phyloP scores from a whole-genome alignment of 1,140 invertebrate genomes.

The Trichogramma pretiosum region DNA sequence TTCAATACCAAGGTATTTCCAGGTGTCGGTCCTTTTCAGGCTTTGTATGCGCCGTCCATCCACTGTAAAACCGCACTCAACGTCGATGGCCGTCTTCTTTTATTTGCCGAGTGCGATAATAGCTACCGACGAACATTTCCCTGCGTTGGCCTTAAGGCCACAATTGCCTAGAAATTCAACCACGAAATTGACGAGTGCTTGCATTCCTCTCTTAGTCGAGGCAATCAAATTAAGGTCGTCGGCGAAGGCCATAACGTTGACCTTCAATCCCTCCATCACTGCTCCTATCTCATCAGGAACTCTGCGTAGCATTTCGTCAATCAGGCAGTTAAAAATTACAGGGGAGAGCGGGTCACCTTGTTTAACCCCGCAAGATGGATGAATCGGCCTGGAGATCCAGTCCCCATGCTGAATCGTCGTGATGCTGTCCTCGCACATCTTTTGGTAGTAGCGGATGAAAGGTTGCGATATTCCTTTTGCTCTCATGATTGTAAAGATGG shows the following conservation, averaged over 20 bases:
- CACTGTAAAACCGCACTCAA: neutral
- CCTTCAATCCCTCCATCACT: slow-evolving; percentile 11
- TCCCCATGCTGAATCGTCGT: slow-evolving; percentile 46
- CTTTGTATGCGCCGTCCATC: neutral
- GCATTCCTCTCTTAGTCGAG: slow-evolving; percentile 16
- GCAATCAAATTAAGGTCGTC: slow-evolving; percentile 38
- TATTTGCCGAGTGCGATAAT: neutral
- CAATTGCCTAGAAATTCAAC: neutral
- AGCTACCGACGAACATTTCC: neutral
- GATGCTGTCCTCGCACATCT: neutral
- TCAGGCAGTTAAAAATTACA: slow-evolving; percentile 20
- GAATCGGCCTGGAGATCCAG: slow-evolving; percentile 31
- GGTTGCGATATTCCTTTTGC: neutral
- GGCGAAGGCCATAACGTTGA: slow-evolving; percentile 33
- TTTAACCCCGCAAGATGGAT: slow-evolving; percentile 16
- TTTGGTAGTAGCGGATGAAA: neutral
- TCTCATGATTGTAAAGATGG: slow-evolving; percentile 6
- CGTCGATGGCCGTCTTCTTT: slow-evolving; percentile 2
- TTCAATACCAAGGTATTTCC: slow-evolving; percentile 21
- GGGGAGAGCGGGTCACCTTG: slow-evolving; percentile 29
- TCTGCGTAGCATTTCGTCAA: slow-evolving; percentile 13
- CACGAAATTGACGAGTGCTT: neutral
- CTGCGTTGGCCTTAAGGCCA: neutral
- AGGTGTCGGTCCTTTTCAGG: neutral
- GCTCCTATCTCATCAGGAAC: slow-evolving; percentile 24